Percentiles rank a stretch among this genome's conserved stretches.
Conservation (phyloP, 1,140 invertebrate genomes). For the Drosophila santomea region DNA sequence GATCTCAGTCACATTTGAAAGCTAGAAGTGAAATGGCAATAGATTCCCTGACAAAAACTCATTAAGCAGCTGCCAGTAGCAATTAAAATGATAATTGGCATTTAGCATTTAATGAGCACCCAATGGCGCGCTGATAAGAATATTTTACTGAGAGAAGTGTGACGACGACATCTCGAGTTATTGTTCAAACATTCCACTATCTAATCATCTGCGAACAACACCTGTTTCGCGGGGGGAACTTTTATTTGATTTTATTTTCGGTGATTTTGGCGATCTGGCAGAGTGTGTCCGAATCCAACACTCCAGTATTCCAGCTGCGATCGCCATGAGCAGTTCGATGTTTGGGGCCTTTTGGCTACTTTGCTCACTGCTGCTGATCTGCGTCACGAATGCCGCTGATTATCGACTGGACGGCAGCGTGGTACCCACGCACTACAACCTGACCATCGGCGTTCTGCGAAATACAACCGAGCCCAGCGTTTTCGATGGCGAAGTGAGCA, state of each 20-base stretch:
- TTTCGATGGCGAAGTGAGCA: constrained; percentile 87
- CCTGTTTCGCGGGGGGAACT: constrained; percentile 33
- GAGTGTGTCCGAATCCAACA: constrained; percentile 1
- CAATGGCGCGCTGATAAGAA: not conserved
- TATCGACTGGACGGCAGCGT: constrained; percentile 59
- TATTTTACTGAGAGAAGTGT: constrained; percentile 16
- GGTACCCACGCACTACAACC: constrained; percentile 87
- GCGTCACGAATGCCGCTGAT: constrained; percentile 8
- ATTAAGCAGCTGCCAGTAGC: not conserved
- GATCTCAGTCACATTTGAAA: no score
- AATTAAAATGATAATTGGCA: not conserved
- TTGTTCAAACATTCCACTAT: constrained; percentile 21
- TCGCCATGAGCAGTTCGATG: constrained; percentile 42
- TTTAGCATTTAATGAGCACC: constrained; percentile 1
- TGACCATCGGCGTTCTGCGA: constrained; percentile 86
- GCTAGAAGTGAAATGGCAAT: not conserved
- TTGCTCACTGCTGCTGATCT: constrained; percentile 12
- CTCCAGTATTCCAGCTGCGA: constrained; percentile 38
- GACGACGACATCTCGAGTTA: constrained; percentile 11
- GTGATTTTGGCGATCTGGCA: constrained; percentile 1
- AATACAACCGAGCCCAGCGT: constrained; percentile 83
- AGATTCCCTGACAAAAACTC: not conserved
- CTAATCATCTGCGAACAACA: constrained; percentile 42
- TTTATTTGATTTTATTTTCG: constrained; percentile 17
- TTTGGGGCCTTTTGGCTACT: constrained; percentile 21